Evolutionary conservation across 2,113 vertebrate species (phyloP).

Genomic region (Tamias sibiricus): DNA sequence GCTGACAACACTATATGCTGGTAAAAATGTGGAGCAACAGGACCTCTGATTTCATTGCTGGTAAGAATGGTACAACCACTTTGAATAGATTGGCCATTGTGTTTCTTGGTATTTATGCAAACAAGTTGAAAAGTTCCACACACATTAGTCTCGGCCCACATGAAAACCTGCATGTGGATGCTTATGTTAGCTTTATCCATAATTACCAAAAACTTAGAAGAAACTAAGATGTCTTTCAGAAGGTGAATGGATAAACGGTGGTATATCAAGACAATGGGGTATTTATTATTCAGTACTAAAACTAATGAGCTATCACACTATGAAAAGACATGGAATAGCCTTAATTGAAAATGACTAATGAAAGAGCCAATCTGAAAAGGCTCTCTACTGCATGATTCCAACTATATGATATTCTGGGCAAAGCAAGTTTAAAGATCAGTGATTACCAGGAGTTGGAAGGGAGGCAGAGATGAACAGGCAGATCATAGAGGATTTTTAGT

Average conservation of each 20-base stretch:
- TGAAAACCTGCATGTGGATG: background rate
- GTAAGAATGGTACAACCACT: background rate
- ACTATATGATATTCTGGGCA: background rate
- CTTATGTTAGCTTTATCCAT: background rate
- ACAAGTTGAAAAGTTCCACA: background rate
- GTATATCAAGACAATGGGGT: background rate
- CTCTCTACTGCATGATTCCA: background rate
- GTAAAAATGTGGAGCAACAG: background rate
- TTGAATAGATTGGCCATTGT: background rate
- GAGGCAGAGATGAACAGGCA: background rate
- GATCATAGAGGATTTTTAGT: background rate
- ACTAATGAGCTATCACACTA: background rate
- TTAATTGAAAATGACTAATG: background rate
- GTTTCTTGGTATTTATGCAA: background rate
- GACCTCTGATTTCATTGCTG: background rate
- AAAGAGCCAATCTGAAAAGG: background rate
- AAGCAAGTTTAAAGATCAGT: background rate
- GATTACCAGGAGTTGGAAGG: background rate
- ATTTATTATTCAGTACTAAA: background rate
- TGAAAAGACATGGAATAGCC: background rate
- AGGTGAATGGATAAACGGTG: background rate
- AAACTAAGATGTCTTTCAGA: background rate
- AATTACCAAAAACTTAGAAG: background rate
- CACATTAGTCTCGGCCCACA: background rate
- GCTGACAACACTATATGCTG: background rate